Base-by-base conservation (phyloP, 2,888 invertebrate species). In the Lordiphosa andalusiaca region DNA sequence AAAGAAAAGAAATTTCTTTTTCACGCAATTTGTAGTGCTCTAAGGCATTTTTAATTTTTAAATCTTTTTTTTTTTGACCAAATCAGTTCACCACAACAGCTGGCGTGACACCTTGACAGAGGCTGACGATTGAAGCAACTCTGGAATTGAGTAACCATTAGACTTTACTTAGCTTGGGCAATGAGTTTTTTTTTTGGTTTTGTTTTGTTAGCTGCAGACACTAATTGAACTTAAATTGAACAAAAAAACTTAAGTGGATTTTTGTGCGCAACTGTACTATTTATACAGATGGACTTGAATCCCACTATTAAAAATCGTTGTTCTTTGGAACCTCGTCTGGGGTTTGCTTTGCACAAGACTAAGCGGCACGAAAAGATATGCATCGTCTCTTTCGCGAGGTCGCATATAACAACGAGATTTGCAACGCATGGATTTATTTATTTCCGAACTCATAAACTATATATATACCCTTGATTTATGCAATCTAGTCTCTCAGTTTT, bases 111-210 rank as follows among this genome's bases (percentile, higher is more conserved):
- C 68, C 67, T 67, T 68, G 65, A 67, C 63, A 23, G 49, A 35
- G 65, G 60, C 71, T 77, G 78, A 78, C 83, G 78, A 83, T 82
- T 84, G 83, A 71, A 80, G 83, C 75, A 84, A 84, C 84, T 82
- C 72, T 52, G 30, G 55, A 65, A 69, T 77, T 74, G 72, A 67
- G 77, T 78, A 77, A 77, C 85, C 77, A 55, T 65, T 50, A 21
- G 40, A 48, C 58, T 44, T 69, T 56, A 49, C 62, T 49, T 51
- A 53, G 47, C 82, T 81, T 73, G 50, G 40, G 61, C 69, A 67
- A 72, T 51, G 23, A 7, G 25, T 25, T 25, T 30, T 44, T 56
- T 44, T 40, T 38, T 53, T 42, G 51, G 56, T 41, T 35, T 36
- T 48, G 37, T 50, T 21, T 48, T 55, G 25, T 25, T 25, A 6